These are phyloP conservation scores for Trachelus troglodyta DNA, from an alignment of 2,888 invertebrate genomes.

Conservation along the genomic window DNA sequence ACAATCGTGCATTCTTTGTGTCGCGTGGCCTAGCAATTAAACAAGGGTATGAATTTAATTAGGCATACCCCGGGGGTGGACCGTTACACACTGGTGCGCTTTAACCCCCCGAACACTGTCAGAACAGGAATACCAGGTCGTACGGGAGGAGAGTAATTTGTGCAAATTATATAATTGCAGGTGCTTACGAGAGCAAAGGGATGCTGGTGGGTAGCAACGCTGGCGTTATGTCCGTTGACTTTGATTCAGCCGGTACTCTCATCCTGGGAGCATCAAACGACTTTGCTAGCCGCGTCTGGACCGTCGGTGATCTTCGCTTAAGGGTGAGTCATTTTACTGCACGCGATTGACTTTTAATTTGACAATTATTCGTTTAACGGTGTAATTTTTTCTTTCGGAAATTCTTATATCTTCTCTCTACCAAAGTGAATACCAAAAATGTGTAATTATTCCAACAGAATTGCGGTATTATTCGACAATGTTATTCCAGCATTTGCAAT, in stretches of 20 bases:
- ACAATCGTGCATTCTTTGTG: conserved; percentile 3
- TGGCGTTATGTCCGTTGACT: conserved; percentile 95
- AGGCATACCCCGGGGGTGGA: conserved; percentile 31
- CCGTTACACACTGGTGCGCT: background rate
- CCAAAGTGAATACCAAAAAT: background rate
- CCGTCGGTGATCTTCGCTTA: conserved; percentile 88
- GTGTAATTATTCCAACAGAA: background rate
- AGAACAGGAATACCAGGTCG: background rate
- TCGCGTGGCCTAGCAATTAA: conserved; percentile 36
- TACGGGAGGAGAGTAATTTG: background rate
- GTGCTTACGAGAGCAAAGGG: conserved; percentile 78
- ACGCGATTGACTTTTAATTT: conserved; percentile 6
- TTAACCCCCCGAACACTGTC: background rate
- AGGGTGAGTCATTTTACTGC: conserved; percentile 75
- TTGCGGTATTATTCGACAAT: background rate
- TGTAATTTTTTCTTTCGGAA: background rate
- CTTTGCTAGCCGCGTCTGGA: conserved; percentile 97
- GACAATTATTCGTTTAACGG: conserved; percentile 16
- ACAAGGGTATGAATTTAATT: conserved; percentile 46
- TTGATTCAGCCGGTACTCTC: conserved; percentile 89
- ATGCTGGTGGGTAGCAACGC: conserved; percentile 93
- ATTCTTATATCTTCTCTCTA: conserved; percentile 3
- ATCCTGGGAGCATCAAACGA: conserved; percentile 96
- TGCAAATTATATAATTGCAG: conserved; percentile 63
- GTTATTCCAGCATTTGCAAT: background rate